phyloP scores from a whole-genome alignment of 1,140 invertebrate species.

The Atopsyche davidsoni region DNA sequence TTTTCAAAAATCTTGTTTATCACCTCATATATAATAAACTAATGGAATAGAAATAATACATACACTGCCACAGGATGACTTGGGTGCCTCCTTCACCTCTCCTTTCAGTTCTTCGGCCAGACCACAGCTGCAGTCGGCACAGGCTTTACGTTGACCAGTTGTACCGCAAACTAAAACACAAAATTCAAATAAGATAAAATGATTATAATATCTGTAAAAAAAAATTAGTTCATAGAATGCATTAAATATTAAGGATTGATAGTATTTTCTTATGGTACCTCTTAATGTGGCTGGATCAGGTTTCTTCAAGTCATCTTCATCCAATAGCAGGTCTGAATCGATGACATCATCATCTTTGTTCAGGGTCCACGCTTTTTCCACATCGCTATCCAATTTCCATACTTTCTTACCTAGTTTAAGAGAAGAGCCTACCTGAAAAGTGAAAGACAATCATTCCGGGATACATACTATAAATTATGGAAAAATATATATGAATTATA shows the following conservation, averaged over 20 bases:
- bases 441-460: conserved; percentile 16
- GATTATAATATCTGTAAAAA: not conserved
- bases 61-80: conserved; percentile 97
- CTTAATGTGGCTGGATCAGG: conserved; percentile 72
- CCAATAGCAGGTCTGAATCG: conserved; percentile 79
- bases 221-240: not conserved
- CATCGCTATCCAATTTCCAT: conserved; percentile 50
- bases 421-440: conserved; percentile 55
- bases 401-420: conserved; percentile 49
- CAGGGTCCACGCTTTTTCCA: conserved; percentile 63
- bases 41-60: no score
- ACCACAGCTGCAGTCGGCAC: conserved; percentile 97
- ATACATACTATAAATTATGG: no score
- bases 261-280: conserved; percentile 64
- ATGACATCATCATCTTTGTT: conserved; percentile 75
- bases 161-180: conserved; percentile 75
- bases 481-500: conserved; percentile 6
- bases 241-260: not conserved
- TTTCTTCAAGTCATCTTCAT: conserved; percentile 83
- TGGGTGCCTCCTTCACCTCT: conserved; percentile 58
- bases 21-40: no score
- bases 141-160: conserved; percentile 91
- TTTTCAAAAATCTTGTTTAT: no score
- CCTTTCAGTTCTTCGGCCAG: conserved; percentile 85
- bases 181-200: conserved; percentile 3